Evolutionary conservation across 2,797 vertebrate genomes (phyloP).

Genomic region (Silurus aristotelis): DNA sequence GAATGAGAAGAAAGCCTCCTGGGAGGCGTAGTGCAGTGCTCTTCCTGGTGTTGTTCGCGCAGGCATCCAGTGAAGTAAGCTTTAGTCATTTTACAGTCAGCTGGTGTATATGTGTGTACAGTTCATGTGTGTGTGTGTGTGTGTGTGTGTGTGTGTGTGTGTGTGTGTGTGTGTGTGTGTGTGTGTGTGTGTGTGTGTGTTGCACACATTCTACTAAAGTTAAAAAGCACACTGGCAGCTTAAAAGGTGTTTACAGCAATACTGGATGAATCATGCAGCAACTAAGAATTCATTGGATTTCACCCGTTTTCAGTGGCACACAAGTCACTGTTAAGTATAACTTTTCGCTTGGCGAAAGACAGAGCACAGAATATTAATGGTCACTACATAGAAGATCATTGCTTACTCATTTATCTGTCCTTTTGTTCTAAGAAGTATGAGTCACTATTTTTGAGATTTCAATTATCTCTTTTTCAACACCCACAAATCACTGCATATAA

Average conservation of each 20-base stretch:
- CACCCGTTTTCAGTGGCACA: background rate
- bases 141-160: background rate
- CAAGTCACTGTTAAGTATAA: background rate
- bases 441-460: background rate
- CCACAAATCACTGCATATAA: constrained; percentile 1
- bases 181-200: background rate
- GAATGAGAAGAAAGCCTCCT: constrained; percentile 68
- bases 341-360: background rate
- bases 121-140: background rate
- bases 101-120: background rate
- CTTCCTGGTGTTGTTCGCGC: constrained; percentile 49
- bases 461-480: constrained; percentile 1
- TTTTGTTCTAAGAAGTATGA: background rate
- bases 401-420: background rate
- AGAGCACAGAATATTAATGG: constrained; percentile 13
- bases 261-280: background rate
- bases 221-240: background rate
- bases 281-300: background rate
- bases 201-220: background rate
- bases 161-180: background rate
- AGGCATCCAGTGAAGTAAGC: background rate
- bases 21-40: constrained; percentile 68
- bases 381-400: background rate
- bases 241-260: background rate
- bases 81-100: constrained; percentile 13